A percentile compares a stretch with the other conserved stretches of the same genome.
These are phyloP conservation scores for Pteruthius melanotis DNA, from an alignment of 2,113 vertebrate species.

Conservation along the genomic window DNA sequence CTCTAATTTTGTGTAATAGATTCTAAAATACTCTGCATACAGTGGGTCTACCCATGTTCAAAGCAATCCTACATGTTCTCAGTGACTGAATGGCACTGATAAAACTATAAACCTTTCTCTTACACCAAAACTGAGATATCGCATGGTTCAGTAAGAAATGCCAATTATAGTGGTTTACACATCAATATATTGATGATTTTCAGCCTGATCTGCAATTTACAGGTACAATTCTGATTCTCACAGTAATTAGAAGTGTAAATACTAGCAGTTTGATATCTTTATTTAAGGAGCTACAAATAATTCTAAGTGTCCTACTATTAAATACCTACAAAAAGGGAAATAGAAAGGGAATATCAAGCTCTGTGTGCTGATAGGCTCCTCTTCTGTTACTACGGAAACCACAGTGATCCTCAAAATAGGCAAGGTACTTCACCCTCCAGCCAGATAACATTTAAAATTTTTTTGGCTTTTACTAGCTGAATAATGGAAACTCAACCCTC, in stretches of 20 bases:
- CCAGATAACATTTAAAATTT: not conserved
- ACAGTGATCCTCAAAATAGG: not conserved
- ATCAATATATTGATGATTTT: not conserved
- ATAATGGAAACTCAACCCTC: not conserved
- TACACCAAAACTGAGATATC: not conserved
- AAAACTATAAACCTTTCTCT: not conserved
- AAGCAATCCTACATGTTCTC: not conserved
- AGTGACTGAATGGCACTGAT: not conserved
- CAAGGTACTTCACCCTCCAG: not conserved
- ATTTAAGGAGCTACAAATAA: not conserved
- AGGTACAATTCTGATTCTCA: not conserved
- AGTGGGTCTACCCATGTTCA: not conserved
- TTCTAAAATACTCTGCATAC: not conserved
- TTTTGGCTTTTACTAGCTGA: not conserved
- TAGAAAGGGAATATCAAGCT: not conserved
- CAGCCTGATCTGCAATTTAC: not conserved
- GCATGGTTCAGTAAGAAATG: not conserved
- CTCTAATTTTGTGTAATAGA: not conserved
- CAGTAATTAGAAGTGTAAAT: not conserved
- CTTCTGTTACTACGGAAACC: not conserved
- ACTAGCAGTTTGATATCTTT: not conserved
- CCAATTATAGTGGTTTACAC: not conserved
- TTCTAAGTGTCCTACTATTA: not conserved
- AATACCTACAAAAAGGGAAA: not conserved
- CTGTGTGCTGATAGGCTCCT: not conserved